A percentile compares a stretch with the other conserved stretches of the same genome.
These are phyloP conservation scores for Clarias laeviceps DNA, from an alignment of 2,797 vertebrate species.

Conservation along the genomic window DNA sequence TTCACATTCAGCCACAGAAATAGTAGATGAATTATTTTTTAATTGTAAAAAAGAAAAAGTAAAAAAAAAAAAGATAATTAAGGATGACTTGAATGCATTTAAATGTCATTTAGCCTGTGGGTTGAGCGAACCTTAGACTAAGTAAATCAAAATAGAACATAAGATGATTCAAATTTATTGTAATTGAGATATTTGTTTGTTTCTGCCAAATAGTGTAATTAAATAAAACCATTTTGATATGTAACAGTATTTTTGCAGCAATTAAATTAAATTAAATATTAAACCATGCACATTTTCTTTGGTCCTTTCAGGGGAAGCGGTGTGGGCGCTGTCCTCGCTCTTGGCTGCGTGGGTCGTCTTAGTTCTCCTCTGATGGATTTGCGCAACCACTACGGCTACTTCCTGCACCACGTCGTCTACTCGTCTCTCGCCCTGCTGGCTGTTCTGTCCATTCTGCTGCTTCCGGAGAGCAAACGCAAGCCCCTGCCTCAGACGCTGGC, in stretches of 20 bases:
- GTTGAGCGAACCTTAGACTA: background rate
- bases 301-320: conserved; percentile 75
- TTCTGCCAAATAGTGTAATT: background rate
- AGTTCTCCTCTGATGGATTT: conserved; percentile 87
- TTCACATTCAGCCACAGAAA: background rate
- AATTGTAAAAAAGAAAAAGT: background rate
- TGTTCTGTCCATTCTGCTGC: conserved; percentile 86
- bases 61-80: background rate
- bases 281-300: background rate
- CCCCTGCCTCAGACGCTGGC: conserved; percentile 83
- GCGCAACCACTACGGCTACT: conserved; percentile 87
- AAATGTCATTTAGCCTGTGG: background rate
- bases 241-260: background rate
- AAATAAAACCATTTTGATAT: no score
- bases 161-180: background rate
- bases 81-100: background rate
- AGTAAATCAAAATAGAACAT: background rate
- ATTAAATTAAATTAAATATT: conserved; percentile 15
- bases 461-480: conserved; percentile 90
- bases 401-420: conserved; percentile 86
- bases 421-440: conserved; percentile 86
- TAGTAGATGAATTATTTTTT: background rate
- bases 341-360: conserved; percentile 85
- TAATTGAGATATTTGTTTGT: background rate
- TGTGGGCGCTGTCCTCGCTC: conserved; percentile 79